Evolutionary conservation across 2,888 invertebrate species (phyloP), one percentile per base, ranked within the genome.

Genomic region (Mechanitis messenoides): DNA sequence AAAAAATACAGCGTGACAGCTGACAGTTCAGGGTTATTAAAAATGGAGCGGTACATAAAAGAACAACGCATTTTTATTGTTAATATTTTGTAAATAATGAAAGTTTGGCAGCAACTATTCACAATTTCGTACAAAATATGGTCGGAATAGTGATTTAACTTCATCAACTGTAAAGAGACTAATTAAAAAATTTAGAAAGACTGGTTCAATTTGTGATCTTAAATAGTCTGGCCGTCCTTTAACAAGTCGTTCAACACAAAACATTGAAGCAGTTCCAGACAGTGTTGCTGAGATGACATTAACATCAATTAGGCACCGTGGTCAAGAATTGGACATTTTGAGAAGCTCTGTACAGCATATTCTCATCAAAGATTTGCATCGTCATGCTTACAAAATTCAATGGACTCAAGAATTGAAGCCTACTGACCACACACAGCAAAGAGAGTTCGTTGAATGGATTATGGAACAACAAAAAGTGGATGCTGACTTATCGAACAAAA

Each of bases 251-350:
- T 62, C 58, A 33, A 56, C 50, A 38, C 46, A 60, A 20, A 64
- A 61, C 58, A 58, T 60, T 56, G 56, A 53, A 20, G 58, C 53
- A 58, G 60, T 60, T 3, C 53, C 45, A 45, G 58, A 45, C 38
- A 56, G 56, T 54, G 55, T 59, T 33, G 20, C 11, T 33, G 45
- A 45, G 35, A 53, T n/a, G n/a, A n/a, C n/a, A 46, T n/a, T n/a
- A 20, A 55, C 59, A 35, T 47, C 33, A 35, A 55, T 35, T 35
- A 3, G 38, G 50, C 59, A 42, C 12, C 59, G 55, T 31, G 46
- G 31, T 20, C 45, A 35, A 35, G 45, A 55, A 64, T 20, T 20
- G 20, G 20, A 20, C 20, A 20, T 20, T 20, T 20, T 1, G 20
- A 20, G 20, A 20, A 20, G 20, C 20, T 20, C 20, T 20, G 20